Evolutionary conservation across 2,888 invertebrate genomes (phyloP).

Genomic region (Parapristionchus giblindavisi): DNA sequence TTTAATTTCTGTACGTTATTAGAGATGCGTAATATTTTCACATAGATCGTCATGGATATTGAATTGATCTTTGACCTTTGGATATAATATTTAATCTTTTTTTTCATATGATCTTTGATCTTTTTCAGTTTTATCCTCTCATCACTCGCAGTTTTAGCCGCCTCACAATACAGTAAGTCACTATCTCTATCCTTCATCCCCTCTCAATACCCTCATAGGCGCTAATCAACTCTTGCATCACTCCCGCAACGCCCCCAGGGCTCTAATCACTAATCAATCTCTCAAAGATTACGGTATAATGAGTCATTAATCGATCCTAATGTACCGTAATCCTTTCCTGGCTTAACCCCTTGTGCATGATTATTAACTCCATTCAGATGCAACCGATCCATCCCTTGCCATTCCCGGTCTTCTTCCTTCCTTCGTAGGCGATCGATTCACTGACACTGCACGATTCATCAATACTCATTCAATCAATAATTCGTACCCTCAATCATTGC

Average conservation of each 20-base stretch:
- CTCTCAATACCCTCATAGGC: not conserved
- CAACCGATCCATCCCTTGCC: not conserved
- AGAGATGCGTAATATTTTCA: not conserved
- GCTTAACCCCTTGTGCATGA: not conserved
- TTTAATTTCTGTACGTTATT: not conserved
- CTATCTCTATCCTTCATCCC: not conserved
- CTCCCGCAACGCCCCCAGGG: not conserved
- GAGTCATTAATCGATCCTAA: no score
- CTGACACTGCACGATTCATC: conserved; percentile 11
- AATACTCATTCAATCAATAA: conserved; percentile 12
- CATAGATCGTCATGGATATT: not conserved
- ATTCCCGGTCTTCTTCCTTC: conserved; percentile 28
- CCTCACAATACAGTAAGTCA: conserved; percentile 33
- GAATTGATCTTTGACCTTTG: no score
- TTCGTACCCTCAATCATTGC: not conserved
- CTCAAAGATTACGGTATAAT: no score
- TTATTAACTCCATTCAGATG: not conserved
- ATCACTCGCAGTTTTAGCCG: not conserved
- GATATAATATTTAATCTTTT: not conserved
- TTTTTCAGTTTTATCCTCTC: conserved; percentile 22
- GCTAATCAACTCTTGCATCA: not conserved
- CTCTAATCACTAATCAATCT: conserved; percentile 2
- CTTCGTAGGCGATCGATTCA: conserved; percentile 29
- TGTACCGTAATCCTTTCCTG: no score
- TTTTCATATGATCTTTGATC: not conserved